Evolutionary conservation across 2,113 vertebrate genomes (phyloP).

Genomic region (Erythrocercus mccallii): DNA sequence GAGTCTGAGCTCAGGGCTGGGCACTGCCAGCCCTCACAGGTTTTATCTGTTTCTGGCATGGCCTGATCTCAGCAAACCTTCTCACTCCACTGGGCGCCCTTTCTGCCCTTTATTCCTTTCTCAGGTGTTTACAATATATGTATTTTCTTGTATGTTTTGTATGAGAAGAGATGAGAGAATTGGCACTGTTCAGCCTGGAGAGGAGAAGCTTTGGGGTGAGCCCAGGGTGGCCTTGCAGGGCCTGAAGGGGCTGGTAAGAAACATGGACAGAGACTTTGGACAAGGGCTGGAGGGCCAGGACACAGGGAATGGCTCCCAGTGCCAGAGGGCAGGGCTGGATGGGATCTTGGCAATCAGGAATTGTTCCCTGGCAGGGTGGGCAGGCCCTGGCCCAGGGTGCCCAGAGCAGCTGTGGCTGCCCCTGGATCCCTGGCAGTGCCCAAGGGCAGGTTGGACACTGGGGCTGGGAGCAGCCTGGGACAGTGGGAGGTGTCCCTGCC

Average conservation of each 20-base stretch:
- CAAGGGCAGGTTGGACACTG: not conserved
- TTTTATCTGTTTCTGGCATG: not conserved
- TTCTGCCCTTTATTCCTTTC: not conserved
- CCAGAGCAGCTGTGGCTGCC: not conserved
- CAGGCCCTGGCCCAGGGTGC: not conserved
- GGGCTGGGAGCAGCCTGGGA: not conserved
- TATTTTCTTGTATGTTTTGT: not conserved
- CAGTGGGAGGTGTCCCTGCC: not conserved
- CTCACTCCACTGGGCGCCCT: not conserved
- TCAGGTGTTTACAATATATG: not conserved
- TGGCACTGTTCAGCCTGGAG: not conserved
- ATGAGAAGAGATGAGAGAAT: not conserved
- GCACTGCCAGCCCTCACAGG: not conserved
- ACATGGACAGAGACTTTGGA: not conserved
- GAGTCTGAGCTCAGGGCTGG: not conserved
- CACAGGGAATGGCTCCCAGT: accelerated
- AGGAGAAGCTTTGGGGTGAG: not conserved
- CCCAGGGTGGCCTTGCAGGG: not conserved
- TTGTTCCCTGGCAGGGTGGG: not conserved
- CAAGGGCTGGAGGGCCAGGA: not conserved
- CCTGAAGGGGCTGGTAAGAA: not conserved
- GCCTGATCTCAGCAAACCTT: not conserved
- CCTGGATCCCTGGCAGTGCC: not conserved
- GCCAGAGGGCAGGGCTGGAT: not conserved
- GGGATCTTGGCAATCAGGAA: not conserved